Base-by-base conservation (phyloP, 2,888 invertebrate genomes). In the Mimachlamys varia region DNA sequence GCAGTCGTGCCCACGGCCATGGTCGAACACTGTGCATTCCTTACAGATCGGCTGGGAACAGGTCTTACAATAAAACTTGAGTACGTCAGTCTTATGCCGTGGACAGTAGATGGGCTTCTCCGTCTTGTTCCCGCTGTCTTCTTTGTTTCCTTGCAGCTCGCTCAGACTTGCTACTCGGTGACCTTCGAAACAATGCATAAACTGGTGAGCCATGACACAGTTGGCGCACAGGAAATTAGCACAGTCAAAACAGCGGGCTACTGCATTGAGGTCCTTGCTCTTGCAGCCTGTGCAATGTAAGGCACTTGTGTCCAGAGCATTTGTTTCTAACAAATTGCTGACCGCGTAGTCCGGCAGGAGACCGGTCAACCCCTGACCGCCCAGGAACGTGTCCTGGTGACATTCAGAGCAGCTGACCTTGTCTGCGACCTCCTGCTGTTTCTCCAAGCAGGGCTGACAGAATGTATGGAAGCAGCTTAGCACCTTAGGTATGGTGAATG, bases 161-260 rank as follows among this genome's bases (percentile, higher is more conserved):
- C 96, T 96, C 90, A 97, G 95, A 90, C 97, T 97, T 94, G 98
- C 97, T 92, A 99, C 99, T 91, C 99, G 98, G 97, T 99, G 99
- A 93, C 99, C 99, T 97, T 99, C 99, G 97, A 99, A 99, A 97
- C 99, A 99, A 97, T 99, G 99, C 99, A 99, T 99, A 97, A 98
- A 99, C 97, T 99, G 99, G 97, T 99, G 99, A 93, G 99, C 99
- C 98, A 99, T 99, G 96, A 99, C 99, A 98, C 99, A 99, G 97
- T 99, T 99, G 92, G 98, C 98, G 97, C 99, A 99, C 95, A 99
- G 98, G 97, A 98, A 98, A 97, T 99, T 99, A 96, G 98, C 98
- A 97, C 99, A 99, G 97, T 99, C 99, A 96, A 98, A 98, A 97
- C 99, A 99, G 96, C 98, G 98, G 92, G 99, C 99, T 91, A 99